phyloP scores from a whole-genome alignment of 1,140 invertebrate genomes.

The Lepidurus couesii region DNA sequence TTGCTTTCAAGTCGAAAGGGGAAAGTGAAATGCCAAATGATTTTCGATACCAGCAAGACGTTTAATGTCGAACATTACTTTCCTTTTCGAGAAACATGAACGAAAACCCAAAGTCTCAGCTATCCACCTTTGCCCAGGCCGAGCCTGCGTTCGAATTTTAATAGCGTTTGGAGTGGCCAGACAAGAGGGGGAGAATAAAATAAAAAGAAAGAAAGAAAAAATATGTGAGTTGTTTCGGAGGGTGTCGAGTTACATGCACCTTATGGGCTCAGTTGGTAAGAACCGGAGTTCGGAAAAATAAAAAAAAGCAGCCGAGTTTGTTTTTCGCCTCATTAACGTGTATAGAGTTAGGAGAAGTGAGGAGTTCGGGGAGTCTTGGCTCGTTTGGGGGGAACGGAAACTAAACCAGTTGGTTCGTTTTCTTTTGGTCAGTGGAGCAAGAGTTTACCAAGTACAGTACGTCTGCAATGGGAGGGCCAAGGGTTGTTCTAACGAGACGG shows the following conservation, averaged over 20 bases:
- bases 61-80: neutral
- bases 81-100: neutral
- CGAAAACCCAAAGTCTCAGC: neutral
- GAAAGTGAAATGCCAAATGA: neutral
- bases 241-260: neutral
- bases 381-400: neutral
- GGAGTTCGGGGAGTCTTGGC: neutral
- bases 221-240: neutral
- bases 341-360: neutral
- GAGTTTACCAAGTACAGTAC: too few species aligned
- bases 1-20: neutral
- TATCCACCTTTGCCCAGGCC: neutral
- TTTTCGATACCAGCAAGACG: neutral
- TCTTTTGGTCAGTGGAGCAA: neutral
- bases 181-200: neutral
- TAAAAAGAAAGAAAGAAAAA: neutral
- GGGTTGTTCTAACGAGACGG: constrained; percentile 2
- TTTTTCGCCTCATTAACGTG: neutral
- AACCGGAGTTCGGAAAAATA: neutral
- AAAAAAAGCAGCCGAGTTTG: constrained; percentile 1
- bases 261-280: neutral
- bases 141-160: neutral
- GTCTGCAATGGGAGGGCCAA: neutral
- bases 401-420: neutral
- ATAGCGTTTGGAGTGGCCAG: constrained; percentile 1